Base-by-base conservation (phyloP, 2,888 invertebrate genomes). In the Pyrochroa serraticornis region DNA sequence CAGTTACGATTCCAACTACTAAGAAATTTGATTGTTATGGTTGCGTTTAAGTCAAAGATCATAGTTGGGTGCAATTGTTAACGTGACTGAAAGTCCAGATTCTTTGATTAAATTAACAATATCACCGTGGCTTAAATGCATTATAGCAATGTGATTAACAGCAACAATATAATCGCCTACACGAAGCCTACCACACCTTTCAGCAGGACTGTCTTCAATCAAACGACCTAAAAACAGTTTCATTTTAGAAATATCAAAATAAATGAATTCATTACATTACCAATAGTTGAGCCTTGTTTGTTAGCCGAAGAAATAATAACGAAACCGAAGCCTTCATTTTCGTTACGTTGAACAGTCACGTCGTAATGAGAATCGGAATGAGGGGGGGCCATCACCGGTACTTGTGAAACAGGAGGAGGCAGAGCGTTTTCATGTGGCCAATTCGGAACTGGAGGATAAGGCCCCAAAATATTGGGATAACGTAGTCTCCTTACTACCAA, bases 321-420 rank as follows among this genome's bases (percentile, higher is more conserved):
- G 80, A 99, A 99, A 7, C 99, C 99, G 78, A 99, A 99, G 3
- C 98, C 98, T 79, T 99, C 98, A 64, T 90, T 93, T 73, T 97
- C 96, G 76, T 88, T 87, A 46, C 97, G 83, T 59, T 90, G 90
- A 1, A 98, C 93, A 1, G 92, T 91, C 3, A 98, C 95, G 80
- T 97, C 95, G 73, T 96, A 96, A 0, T 96, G 94, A 74, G 12
- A 48, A 82, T 84, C 71, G 82, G 85, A 71, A 82, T 82, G 64
- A 36, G 62, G 65, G 5, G 67, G 64, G 36, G 31, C 67, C 53
- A 43, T 51, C 3, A 55, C 56, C 6, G 55, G 46, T 44, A 69
- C 65, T 49, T 54, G 67, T 51, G 52, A 67, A 45, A 38, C 10
- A 6, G 47, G 42, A 6, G 45, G 47, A 6, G 60, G 58, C n/a